A percentile compares a stretch with the other conserved stretches of the same genome.
phyloP scores from a whole-genome alignment of 2,113 vertebrate genomes.

The human (Homo sapiens) region GRCh38 chr13:76655501-76656000 shows the following conservation, averaged over 20 bases:
- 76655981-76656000: background rate
- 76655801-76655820: background rate
- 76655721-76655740: background rate
- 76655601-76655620: background rate
- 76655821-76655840: background rate
- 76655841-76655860: background rate
- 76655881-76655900: background rate
- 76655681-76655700: background rate
- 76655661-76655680: background rate
- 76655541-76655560: background rate
- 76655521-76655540: background rate
- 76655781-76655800: background rate
- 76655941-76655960: background rate
- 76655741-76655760: background rate
- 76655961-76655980: background rate
- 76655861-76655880: background rate
- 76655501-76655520: background rate
- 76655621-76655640: background rate
- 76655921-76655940: background rate
- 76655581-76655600: background rate
- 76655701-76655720: background rate
- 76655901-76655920: background rate
- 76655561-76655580: background rate
- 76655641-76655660: background rate
- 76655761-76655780: background rate